Conservation (phyloP, 2,888 invertebrate genomes). For the Candidula unifasciata region DNA sequence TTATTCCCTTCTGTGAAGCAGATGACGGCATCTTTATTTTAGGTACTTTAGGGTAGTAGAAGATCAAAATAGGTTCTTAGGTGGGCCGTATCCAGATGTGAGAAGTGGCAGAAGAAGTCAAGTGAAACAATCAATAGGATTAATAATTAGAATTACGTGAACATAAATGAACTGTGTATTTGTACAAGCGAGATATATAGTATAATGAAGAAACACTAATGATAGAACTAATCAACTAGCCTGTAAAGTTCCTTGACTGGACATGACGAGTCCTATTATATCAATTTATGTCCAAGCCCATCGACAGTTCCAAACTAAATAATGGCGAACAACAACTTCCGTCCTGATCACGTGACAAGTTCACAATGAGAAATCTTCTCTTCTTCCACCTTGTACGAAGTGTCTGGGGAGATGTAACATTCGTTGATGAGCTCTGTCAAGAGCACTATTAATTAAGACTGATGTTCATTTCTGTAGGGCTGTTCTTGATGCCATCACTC, state of each 20-base stretch:
- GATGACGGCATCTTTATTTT: no score
- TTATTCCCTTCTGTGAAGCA: no score
- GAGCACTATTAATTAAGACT: no score
- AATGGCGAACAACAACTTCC: constrained; percentile 50
- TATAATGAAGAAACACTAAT: not conserved
- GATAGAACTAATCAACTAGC: not conserved
- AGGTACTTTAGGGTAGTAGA: no score
- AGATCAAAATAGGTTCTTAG: not conserved
- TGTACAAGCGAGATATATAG: not conserved
- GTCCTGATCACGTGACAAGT: constrained; percentile 51
- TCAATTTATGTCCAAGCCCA: not conserved
- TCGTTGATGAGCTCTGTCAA: no score
- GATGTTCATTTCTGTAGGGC: no score
- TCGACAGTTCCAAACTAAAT: not conserved
- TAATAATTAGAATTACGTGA: no score
- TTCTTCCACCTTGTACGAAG: no score
- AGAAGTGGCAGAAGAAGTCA: not conserved
- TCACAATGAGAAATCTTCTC: no score
- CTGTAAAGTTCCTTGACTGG: constrained; percentile 50
- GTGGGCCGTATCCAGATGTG: not conserved
- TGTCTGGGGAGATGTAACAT: no score
- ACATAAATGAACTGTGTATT: not conserved
- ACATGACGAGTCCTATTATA: constrained; percentile 30
- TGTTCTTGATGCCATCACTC: no score
- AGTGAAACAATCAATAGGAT: not conserved